Conservation (phyloP, 2,888 invertebrate genomes). For the Drosophila maculinotata region DNA sequence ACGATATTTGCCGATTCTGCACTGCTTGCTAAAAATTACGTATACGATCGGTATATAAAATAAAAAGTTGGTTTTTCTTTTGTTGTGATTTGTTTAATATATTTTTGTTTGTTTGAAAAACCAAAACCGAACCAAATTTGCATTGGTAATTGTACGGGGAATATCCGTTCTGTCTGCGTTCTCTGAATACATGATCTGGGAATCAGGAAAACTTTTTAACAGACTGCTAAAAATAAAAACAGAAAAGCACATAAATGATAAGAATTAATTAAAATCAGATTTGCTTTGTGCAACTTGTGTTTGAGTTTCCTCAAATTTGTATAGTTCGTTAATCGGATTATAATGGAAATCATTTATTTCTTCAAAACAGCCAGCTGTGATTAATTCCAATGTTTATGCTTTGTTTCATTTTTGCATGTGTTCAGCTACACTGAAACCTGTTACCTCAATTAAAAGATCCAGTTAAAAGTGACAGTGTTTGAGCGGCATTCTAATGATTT, state of each 20-base stretch:
- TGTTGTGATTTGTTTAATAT: slow-evolving; percentile 27
- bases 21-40: slow-evolving; percentile 25
- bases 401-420: not conserved
- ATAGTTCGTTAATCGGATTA: not conserved
- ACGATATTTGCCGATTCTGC: not conserved
- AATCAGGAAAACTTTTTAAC: slow-evolving; percentile 6
- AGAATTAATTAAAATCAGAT: slow-evolving; percentile 9
- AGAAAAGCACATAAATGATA: not conserved
- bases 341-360: not conserved
- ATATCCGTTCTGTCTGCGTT: slow-evolving; percentile 53
- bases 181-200: slow-evolving; percentile 16
- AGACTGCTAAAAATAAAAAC: not conserved
- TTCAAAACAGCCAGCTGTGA: slow-evolving; percentile 5
- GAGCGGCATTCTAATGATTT: slow-evolving; percentile 62
- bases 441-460: slow-evolving; percentile 41
- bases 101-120: slow-evolving; percentile 29
- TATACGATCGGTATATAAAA: slow-evolving; percentile 17
- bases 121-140: slow-evolving; percentile 42
- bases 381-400: slow-evolving; percentile 39
- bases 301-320: slow-evolving; percentile 2
- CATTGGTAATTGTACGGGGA: slow-evolving; percentile 43
- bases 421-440: slow-evolving; percentile 55
- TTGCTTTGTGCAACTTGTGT: too few relatives aligned
- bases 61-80: slow-evolving; percentile 9
- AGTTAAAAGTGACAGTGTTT: slow-evolving; percentile 62